These are phyloP conservation scores for Cylindroiulus punctatus DNA, from an alignment of 2,888 invertebrate genomes.

Conservation along the genomic window DNA sequence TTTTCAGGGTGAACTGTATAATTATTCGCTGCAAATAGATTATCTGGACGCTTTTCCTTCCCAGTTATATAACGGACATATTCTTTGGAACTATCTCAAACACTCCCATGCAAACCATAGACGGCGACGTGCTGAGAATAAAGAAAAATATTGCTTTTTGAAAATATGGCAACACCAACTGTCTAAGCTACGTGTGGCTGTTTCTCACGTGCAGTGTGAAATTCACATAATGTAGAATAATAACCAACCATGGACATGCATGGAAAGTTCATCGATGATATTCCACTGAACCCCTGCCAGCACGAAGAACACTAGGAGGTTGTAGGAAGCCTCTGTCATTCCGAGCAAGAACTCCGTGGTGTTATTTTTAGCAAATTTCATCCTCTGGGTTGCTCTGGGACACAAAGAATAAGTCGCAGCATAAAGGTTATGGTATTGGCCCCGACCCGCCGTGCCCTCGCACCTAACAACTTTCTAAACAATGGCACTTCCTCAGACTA, in stretches of 20 bases:
- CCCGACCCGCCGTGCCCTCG: slow-evolving; percentile 37
- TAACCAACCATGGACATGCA: not conserved
- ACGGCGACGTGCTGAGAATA: not conserved
- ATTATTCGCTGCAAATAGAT: too few relatives aligned
- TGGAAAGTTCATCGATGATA: slow-evolving; percentile 1
- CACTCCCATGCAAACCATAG: not conserved
- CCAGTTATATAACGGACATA: not conserved
- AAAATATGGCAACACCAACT: not conserved
- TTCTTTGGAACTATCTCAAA: not conserved
- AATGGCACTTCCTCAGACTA: slow-evolving; percentile 47
- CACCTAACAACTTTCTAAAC: slow-evolving; percentile 49
- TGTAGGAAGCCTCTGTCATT: slow-evolving; percentile 20
- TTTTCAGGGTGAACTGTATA: too few relatives aligned
- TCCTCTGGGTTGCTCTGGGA: not conserved
- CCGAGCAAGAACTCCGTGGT: not conserved
- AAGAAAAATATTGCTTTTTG: not conserved
- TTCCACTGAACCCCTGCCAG: slow-evolving; percentile 19
- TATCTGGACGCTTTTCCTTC: not conserved
- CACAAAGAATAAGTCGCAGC: slow-evolving; percentile 44
- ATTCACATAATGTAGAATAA: not conserved
- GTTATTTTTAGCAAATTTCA: slow-evolving; percentile 40
- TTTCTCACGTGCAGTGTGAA: slow-evolving; percentile 19
- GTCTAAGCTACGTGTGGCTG: not conserved
- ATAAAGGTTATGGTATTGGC: slow-evolving; percentile 47
- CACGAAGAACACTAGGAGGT: not conserved